Base-by-base conservation (phyloP, 2,888 invertebrate genomes). In the Harpagoxenus sublaevis region DNA sequence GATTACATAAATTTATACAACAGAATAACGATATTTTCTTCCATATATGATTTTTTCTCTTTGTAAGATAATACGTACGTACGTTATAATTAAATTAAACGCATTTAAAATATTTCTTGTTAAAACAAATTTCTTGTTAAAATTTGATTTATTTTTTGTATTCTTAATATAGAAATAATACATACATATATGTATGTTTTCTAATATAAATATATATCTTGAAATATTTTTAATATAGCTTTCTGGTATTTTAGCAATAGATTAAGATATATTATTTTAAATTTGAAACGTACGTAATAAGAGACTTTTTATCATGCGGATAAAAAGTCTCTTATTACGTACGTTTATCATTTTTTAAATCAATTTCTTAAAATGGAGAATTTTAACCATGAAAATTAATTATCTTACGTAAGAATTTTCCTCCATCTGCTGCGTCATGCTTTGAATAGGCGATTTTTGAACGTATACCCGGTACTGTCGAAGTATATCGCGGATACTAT, bases 91-190 rank as follows among this genome's bases (percentile, higher is more conserved):
- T 23, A 51, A 63, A 35, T 23, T 62, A 42, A 51, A 57, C 10
- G 39, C 2, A 18, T 39, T 55, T 28, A 31, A 28, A 57, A 57
- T 6, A 6, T 45, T 45, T 71, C 4, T 45, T 31, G 4, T 1
- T 12, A 31, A 60, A 60, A 74, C 1, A 71, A 39, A 12, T n/a
- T n/a, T n/a, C n/a, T n/a, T n/a, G n/a, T n/a, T 23, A 10, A 48
- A 63, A 23, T 3, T 23, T 35, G 35, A 74, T 74, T 60, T 60
- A 28, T 57, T 73, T 73, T 48, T 15, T 48, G 5, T 15, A 48
- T 48, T 48, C 5, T 48, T 48, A 48, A 48, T 6, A 35, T 35
- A 35, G 6, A 48, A 48, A 48, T 48, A 48, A 48, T 15, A 15
- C 15, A 15, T 48, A 48, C 48, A 48, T 15, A 48, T 48, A 4